Percentiles rank a stretch among this genome's conserved stretches.
Evolutionary conservation across 2,888 invertebrate genomes (phyloP).

Genomic region (Trilocha varians): DNA sequence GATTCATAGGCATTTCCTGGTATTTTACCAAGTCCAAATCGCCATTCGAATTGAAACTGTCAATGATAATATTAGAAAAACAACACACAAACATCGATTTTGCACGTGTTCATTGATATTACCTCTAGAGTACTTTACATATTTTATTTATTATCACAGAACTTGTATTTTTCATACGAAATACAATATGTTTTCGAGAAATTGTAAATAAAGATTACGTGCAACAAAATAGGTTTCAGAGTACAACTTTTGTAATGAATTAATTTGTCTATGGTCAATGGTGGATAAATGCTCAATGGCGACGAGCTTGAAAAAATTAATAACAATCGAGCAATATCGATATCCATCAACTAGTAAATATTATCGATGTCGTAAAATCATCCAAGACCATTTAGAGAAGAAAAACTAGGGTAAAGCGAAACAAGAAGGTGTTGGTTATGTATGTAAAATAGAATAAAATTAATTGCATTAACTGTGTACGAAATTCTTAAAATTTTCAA

Average conservation of each 20-base stretch:
- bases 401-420: too few species aligned
- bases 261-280: too few species aligned
- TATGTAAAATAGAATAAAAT: too few species aligned
- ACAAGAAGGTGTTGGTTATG: too few species aligned
- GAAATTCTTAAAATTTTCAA: too few species aligned
- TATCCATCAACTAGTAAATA: too few species aligned
- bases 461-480: too few species aligned
- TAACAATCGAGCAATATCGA: too few species aligned
- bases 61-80: conserved; percentile 54
- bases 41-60: conserved; percentile 65
- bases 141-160: conserved; percentile 25
- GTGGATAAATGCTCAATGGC: too few species aligned
- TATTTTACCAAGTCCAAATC: conserved; percentile 62
- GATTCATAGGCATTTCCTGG: conserved; percentile 73
- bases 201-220: conserved; percentile 68
- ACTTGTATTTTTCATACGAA: conserved; percentile 10
- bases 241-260: neutral
- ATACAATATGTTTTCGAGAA: conserved; percentile 36
- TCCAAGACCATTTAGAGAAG: too few species aligned
- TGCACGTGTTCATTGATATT: conserved; percentile 24
- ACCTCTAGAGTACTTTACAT: conserved; percentile 47
- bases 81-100: conserved; percentile 34
- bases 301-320: too few species aligned
- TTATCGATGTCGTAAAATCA: too few species aligned
- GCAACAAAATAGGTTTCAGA: conserved; percentile 23